Evolutionary conservation across 2,113 vertebrate genomes (phyloP).

Genomic region (Psilopogon haemacephalus): DNA sequence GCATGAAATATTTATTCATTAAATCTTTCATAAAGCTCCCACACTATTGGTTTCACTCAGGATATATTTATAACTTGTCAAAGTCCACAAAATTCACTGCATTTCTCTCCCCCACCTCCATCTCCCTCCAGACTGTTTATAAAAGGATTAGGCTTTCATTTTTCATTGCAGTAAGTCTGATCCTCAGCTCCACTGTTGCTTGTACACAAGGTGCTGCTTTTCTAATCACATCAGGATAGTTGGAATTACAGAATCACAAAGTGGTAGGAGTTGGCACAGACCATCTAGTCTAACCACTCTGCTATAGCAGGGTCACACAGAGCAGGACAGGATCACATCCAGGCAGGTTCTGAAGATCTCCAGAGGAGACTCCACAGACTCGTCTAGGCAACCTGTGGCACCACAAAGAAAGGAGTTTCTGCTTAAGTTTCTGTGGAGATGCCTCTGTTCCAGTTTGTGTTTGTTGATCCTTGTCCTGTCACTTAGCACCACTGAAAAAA

Average conservation of each 20-base stretch:
- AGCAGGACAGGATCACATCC: no score
- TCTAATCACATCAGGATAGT: not conserved
- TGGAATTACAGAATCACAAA: not conserved
- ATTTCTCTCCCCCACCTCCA: not conserved
- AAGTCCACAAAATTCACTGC: slow-evolving; percentile 3
- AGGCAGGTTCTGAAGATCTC: no score
- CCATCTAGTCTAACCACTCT: no score
- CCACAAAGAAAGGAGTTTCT: no score
- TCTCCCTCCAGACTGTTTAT: slow-evolving; percentile 14
- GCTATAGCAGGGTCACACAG: no score
- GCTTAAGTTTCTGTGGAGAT: no score
- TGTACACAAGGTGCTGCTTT: not conserved
- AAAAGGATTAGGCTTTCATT: slow-evolving; percentile 38
- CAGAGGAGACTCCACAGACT: no score
- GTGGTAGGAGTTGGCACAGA: no score
- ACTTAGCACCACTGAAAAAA: no score
- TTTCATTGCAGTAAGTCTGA: not conserved
- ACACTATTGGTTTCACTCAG: slow-evolving; percentile 55
- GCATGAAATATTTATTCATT: slow-evolving; percentile 73
- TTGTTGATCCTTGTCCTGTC: no score
- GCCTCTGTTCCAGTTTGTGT: no score
- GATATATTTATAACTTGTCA: slow-evolving; percentile 63
- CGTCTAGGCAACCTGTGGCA: no score
- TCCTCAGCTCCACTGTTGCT: not conserved
- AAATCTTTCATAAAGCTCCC: slow-evolving; percentile 65